Evolutionary conservation across 2,888 invertebrate species (phyloP), one percentile per base, ranked within the genome.

Genomic region (Maniola hyperantus): DNA sequence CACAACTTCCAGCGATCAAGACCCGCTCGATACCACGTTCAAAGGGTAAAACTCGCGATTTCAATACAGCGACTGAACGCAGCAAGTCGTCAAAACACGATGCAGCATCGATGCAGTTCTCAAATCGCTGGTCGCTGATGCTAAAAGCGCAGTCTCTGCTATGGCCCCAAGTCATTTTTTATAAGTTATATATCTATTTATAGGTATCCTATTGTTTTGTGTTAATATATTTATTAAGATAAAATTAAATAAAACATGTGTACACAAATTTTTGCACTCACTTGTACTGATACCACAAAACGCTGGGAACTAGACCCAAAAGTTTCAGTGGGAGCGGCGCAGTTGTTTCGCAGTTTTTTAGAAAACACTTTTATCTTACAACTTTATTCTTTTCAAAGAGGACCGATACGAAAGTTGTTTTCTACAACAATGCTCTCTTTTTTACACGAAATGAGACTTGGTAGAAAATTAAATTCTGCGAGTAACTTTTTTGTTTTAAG

Each of bases 321-420:
- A 70, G 67, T 71, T 72, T 60, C 59, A 64, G 60, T 60, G n/a
- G 58, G 60, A 72, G 68, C 65, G 72, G 70, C 72, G 64, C 70
- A 73, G 66, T 74, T 73, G 64, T 46, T 64, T 50, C 60, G 34
- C 68, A 73, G 71, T 72, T 73, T 67, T 46, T 67, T 68, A 67
- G 67, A 70, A 72, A 72, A 71, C 72, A 68, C 70, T 71, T 73
- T 74, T 74, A 74, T 71, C 74, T 67, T 66, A 51, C 65, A 71
- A 71, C 71, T 71, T 74, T 70, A 68, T 79, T 74, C 78, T 78
- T 75, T 73, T 73, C 68, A 65, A 73, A 66, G 67, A 67, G 67
- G 70, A 65, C 66, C 62, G 66, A 67, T 67, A 67, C 67, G 54
- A 69, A 75, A 73, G 69, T 66, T 64, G 60, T 67, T 69, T 62